These are phyloP conservation scores for Drosophila macrospina DNA, from an alignment of 2,888 invertebrate species.

Conservation along the genomic window DNA sequence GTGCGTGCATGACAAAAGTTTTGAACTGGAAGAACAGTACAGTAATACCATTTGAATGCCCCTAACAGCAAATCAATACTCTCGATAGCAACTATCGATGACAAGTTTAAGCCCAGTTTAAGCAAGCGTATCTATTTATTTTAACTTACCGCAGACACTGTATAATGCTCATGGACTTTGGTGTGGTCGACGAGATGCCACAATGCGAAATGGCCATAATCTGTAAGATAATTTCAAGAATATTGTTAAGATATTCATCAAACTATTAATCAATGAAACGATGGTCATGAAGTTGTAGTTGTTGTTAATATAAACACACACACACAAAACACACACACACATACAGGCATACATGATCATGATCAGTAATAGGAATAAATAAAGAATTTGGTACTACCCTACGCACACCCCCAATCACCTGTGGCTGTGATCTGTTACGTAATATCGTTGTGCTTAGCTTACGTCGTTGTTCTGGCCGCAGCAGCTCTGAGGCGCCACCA, in stretches of 20 bases:
- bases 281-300: constrained; percentile 45
- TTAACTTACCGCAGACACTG: constrained; percentile 91
- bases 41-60: constrained; percentile 31
- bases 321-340: constrained; percentile 10
- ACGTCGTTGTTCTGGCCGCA: constrained; percentile 88
- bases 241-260: background rate
- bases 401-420: constrained; percentile 86
- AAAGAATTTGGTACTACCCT: constrained; percentile 84
- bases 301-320: background rate
- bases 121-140: background rate
- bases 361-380: constrained; percentile 38
- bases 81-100: constrained; percentile 10
- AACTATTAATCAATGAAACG: constrained; percentile 6
- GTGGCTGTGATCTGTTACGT: constrained; percentile 90
- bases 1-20: background rate
- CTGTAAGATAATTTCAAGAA: constrained; percentile 59
- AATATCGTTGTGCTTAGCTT: constrained; percentile 91
- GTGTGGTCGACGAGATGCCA: constrained; percentile 86
- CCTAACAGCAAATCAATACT: background rate
- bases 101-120: background rate
- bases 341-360: constrained; percentile 31
- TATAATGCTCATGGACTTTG: constrained; percentile 90
- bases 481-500: constrained; percentile 85
- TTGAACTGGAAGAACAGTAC: constrained; percentile 50
- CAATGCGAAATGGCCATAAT: constrained; percentile 88